Evolutionary conservation across 2,797 vertebrate genomes (phyloP).

Genomic region (Sebastes wilsoni): DNA sequence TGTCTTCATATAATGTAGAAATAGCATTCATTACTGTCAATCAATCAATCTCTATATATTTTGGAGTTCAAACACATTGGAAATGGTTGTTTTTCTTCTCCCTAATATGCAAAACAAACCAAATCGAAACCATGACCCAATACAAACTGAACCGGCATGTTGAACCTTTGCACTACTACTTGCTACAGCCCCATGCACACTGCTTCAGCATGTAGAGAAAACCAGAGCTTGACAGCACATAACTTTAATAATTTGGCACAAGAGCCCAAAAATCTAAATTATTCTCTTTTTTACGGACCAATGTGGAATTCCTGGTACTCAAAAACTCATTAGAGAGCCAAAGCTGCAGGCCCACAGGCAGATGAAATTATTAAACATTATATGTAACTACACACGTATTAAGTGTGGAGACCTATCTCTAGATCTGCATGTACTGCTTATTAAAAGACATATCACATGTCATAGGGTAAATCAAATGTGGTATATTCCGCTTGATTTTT

Average conservation of each 20-base stretch:
- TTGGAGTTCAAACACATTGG: too few relatives aligned
- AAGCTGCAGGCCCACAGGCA: conserved; percentile 29
- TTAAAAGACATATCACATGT: conserved; percentile 49
- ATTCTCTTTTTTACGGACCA: neutral
- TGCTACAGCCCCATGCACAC: neutral
- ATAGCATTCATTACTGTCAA: fast-evolving
- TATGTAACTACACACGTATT: conserved; percentile 26
- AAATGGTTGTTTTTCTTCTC: too few relatives aligned
- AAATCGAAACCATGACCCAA: too few relatives aligned
- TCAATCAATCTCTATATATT: too few relatives aligned
- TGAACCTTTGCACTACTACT: too few relatives aligned
- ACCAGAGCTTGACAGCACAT: neutral
- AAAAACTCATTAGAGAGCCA: conserved; percentile 49
- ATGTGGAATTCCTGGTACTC: conserved; percentile 63
- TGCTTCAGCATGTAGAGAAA: neutral
- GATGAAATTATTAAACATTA: conserved; percentile 29
- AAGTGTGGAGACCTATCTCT: conserved; percentile 2
- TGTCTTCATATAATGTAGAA: too few relatives aligned
- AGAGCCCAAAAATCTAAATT: neutral
- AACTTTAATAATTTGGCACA: conserved; percentile 19
- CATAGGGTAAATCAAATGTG: conserved; percentile 43
- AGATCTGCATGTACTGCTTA: conserved; percentile 35
- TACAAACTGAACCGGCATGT: too few relatives aligned
- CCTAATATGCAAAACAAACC: too few relatives aligned
- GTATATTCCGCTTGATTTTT: conserved; percentile 15